Conservation (phyloP, 2,113 vertebrate species). For the Phaethon lepturus region DNA sequence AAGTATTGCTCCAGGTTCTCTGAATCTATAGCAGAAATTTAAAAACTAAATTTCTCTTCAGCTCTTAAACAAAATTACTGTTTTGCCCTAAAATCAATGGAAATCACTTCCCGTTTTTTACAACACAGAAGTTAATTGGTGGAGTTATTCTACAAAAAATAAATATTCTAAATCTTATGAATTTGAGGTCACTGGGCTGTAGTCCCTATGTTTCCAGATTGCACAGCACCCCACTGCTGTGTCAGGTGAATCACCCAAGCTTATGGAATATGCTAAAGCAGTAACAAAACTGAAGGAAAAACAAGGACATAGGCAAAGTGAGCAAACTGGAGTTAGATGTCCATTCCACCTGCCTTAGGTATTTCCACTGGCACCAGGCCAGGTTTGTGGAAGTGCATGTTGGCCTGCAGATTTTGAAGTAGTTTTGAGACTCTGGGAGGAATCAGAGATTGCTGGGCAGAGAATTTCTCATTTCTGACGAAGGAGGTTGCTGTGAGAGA, state of each 20-base stretch:
- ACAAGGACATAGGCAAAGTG: neutral
- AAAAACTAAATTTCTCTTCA: neutral
- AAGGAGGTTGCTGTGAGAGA: neutral
- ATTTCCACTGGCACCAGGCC: neutral
- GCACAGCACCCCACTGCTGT: neutral
- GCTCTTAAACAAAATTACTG: neutral
- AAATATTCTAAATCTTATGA: neutral
- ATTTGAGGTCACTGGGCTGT: neutral
- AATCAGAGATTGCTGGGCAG: neutral
- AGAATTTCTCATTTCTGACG: neutral
- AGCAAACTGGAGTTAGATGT: neutral
- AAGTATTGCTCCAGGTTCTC: neutral
- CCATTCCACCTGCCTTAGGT: neutral
- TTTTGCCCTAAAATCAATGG: neutral
- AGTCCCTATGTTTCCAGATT: neutral
- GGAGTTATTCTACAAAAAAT: neutral
- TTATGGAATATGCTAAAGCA: neutral
- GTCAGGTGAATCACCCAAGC: neutral
- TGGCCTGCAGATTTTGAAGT: neutral
- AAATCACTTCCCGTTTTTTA: neutral
- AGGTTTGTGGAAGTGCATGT: neutral
- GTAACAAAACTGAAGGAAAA: neutral
- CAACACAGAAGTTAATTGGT: neutral
- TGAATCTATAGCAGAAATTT: neutral
- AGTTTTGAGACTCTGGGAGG: neutral